Evolutionary conservation across 2,888 invertebrate genomes (phyloP).

Genomic region (Cordylochernes scorpioides): DNA sequence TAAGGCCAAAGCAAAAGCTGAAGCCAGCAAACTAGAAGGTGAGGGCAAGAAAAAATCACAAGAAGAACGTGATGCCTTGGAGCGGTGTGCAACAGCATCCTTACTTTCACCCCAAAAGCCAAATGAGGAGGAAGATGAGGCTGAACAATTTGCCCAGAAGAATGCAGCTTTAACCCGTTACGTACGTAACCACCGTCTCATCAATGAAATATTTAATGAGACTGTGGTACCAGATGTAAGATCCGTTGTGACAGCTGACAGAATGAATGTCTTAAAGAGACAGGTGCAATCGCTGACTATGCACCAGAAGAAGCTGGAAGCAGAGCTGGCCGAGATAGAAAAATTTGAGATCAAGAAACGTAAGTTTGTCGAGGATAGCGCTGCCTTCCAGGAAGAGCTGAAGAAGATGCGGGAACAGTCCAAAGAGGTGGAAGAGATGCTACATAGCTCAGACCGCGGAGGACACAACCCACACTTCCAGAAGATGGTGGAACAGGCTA

Average conservation of each 20-base stretch:
- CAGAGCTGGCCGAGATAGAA: conserved; percentile 78
- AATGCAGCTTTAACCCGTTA: conserved; percentile 83
- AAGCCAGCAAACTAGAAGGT: no score
- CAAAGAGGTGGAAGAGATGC: no score
- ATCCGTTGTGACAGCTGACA: conserved; percentile 73
- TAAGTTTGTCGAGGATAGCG: conserved; percentile 76
- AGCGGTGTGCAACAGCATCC: no score
- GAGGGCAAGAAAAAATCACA: no score
- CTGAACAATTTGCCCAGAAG: conserved; percentile 79
- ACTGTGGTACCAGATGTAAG: conserved; percentile 90
- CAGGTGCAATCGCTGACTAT: conserved; percentile 86
- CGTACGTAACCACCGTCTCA: conserved; percentile 74
- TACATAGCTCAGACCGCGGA: no score
- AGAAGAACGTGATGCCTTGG: no score
- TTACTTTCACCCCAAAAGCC: no score
- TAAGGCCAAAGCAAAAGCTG: conserved; percentile 56
- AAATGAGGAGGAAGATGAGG: no score
- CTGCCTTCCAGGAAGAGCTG: conserved; percentile 69
- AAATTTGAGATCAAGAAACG: conserved; percentile 84
- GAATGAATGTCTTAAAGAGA: conserved; percentile 69
- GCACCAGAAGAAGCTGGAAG: conserved; percentile 91
- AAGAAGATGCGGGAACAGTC: no score
- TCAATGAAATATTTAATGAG: conserved; percentile 92
- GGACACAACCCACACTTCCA: no score
- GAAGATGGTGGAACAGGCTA: conserved; percentile 46